Conservation (phyloP, 2,888 invertebrate genomes). For the Megastigmus dorsalis region DNA sequence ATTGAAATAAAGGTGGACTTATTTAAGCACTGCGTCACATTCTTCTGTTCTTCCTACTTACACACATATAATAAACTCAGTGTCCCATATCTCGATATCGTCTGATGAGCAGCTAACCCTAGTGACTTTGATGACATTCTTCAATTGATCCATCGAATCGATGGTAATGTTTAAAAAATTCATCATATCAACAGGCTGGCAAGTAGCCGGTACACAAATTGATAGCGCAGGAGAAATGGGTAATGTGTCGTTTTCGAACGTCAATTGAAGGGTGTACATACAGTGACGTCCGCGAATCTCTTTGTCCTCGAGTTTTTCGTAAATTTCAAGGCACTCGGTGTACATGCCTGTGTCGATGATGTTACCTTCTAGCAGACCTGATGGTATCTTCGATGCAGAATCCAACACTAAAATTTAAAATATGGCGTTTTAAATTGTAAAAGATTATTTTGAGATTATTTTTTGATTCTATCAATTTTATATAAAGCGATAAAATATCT, state of each 20-base stretch:
- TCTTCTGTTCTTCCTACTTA: constrained; percentile 42
- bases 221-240: constrained; percentile 68
- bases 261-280: constrained; percentile 64
- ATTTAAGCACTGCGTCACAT: too few relatives aligned
- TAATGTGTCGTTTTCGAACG: constrained; percentile 56
- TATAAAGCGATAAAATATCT: too few relatives aligned
- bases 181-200: constrained; percentile 66
- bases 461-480: too few relatives aligned
- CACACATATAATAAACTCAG: constrained; percentile 54
- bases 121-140: background rate
- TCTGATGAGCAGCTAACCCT: constrained; percentile 48
- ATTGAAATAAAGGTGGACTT: too few relatives aligned
- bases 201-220: constrained; percentile 74
- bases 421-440: too few relatives aligned
- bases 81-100: constrained; percentile 53
- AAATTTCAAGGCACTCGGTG: constrained; percentile 71
- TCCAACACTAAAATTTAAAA: constrained; percentile 76
- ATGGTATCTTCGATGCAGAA: constrained; percentile 75
- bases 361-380: constrained; percentile 74
- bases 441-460: too few relatives aligned
- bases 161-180: constrained; percentile 44
- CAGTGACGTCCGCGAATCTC: constrained; percentile 73
- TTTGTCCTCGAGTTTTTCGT: constrained; percentile 58
- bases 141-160: background rate
- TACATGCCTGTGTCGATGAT: constrained; percentile 74